Conservation (phyloP, 2,113 vertebrate species). For the Coracopsis vasa region DNA sequence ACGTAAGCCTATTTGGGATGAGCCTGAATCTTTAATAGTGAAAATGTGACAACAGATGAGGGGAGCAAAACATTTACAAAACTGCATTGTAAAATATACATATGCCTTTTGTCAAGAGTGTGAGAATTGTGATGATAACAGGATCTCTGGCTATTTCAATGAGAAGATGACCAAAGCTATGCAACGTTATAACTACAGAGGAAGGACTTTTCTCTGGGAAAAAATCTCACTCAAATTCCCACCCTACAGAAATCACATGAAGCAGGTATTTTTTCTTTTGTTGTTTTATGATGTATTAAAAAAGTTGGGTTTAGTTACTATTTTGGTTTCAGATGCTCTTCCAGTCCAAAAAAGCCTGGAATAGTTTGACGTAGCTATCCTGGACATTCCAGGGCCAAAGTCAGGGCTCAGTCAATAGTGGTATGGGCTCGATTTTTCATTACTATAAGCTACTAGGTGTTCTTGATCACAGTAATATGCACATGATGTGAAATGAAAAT, state of each 20-base stretch:
- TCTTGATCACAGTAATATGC: neutral
- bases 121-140: neutral
- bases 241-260: neutral
- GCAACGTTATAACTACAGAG: neutral
- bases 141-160: neutral
- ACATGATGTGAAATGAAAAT: neutral
- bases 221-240: neutral
- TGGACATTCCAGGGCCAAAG: neutral
- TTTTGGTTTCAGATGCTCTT: neutral
- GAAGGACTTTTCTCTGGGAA: neutral
- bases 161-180: neutral
- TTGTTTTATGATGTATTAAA: neutral
- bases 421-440: neutral
- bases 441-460: neutral
- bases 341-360: neutral
- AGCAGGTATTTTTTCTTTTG: neutral
- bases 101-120: neutral
- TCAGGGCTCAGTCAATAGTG: neutral
- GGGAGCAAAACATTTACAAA: neutral
- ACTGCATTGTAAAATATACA: neutral
- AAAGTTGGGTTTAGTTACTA: neutral
- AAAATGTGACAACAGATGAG: neutral
- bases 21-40: neutral
- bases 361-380: neutral
- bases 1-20: neutral